Base-by-base conservation (phyloP, 2,797 vertebrate species). In the Mycteria americana region DNA sequence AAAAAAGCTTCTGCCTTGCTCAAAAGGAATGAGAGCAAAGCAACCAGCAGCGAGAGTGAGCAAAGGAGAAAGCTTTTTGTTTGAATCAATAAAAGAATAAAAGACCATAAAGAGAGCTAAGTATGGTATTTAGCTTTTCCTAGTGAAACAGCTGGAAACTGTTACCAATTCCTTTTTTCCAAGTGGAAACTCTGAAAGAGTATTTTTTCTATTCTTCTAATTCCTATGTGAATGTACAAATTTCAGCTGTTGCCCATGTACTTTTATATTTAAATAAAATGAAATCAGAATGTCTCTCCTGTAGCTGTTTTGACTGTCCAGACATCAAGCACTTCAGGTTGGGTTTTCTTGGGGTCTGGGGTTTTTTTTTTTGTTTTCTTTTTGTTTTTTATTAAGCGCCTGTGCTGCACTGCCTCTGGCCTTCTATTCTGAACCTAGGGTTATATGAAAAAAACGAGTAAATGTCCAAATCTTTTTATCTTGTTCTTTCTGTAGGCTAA, bases 1-100 rank as follows among this genome's bases (percentile, higher is more conserved):
- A 65, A 76, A 75, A 37, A 67, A 50, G 19, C 24, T 64, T 16
- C 37, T 65, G 4, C 9, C 74, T 82, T 70, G 37, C 25, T 70
- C 12, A 43, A 23, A 82, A 85, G 21, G 19, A 51, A 60, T 22
- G 9, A 11, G 6, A 54, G 23, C 25, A 67, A 9, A 72, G 35
- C 39, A 77, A 50, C 30, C 2, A 2, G 43, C 25, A 59, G 13
- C 13, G 19, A 0, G 0, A 31, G 9, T 4, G 8, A 81, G 10
- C 50, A n/a, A 63, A 59, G 1, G 4, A 54, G 56, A 62, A 92
- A 77, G 3, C 1, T 37, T 50, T 78, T 30, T 65, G 5, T 77
- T 53, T 65, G 15, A 70, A 65, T 4, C 5, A 54, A 6, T 30
- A 33, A 33, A 59, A 81, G 25, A 85, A 67, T 30, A 39, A 82